A percentile compares a stretch with the other conserved stretches of the same genome.
Conservation (phyloP, 2,797 vertebrate species). For the Chrosomus eos region DNA sequence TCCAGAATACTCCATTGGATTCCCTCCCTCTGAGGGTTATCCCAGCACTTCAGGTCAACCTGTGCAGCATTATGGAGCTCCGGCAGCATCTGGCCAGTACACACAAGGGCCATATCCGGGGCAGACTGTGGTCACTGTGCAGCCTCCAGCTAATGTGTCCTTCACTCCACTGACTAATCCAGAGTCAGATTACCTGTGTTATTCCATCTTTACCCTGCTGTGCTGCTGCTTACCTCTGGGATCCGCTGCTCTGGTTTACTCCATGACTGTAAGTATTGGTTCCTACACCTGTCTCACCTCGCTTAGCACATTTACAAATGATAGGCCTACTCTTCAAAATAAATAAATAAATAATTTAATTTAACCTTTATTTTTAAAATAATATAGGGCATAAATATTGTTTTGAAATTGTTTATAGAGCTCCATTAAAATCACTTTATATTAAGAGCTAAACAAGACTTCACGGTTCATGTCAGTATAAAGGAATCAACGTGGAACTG, state of each 20-base stretch:
- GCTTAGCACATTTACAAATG: background rate
- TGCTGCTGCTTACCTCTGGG: constrained; percentile 82
- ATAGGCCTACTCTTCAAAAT: background rate
- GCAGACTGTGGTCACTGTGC: constrained; percentile 51
- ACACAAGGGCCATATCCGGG: background rate
- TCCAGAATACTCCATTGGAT: constrained; percentile 11
- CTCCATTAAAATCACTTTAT: too few species aligned
- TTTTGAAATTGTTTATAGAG: background rate
- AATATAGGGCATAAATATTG: background rate
- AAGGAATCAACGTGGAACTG: background rate
- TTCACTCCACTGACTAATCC: constrained; percentile 57
- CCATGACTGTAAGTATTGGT: constrained; percentile 75
- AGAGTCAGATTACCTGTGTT: constrained; percentile 73
- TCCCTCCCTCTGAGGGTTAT: constrained; percentile 19
- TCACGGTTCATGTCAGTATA: constrained; percentile 36
- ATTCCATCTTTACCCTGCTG: constrained; percentile 79
- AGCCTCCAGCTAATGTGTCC: constrained; percentile 67
- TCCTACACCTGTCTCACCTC: background rate
- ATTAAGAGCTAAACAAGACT: too few species aligned
- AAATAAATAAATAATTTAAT: background rate
- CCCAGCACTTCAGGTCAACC: constrained; percentile 35
- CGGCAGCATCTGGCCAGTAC: background rate
- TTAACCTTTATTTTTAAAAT: background rate
- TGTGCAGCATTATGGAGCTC: constrained; percentile 43
- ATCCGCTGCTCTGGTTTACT: constrained; percentile 77